Percentiles rank a stretch among this genome's conserved stretches.
Conservation (phyloP, 1,140 invertebrate genomes). For the Procambarus virginalis region DNA sequence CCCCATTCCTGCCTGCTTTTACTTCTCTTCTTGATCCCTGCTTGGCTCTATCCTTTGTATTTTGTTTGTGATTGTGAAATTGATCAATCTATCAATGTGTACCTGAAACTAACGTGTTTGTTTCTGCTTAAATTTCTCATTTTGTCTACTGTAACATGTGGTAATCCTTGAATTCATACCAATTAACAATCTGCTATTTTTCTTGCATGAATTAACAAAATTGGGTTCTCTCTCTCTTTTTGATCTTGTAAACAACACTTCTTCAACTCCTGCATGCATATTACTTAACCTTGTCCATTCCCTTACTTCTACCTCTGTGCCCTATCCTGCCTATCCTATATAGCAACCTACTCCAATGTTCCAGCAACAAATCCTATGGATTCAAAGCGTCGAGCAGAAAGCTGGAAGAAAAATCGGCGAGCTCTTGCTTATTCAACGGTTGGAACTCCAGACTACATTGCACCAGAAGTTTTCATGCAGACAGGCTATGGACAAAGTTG, state of each 20-base stretch:
- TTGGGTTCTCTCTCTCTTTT: not conserved
- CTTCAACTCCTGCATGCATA: not conserved
- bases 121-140: not conserved
- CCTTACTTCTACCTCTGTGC: conserved; percentile 8
- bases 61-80: not conserved
- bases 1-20: conserved; percentile 25
- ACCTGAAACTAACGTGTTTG: not conserved
- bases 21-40: conserved; percentile 13
- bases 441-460: conserved; percentile 99
- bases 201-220: not conserved
- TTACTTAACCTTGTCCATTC: conserved; percentile 8
- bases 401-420: conserved; percentile 96
- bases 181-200: not conserved
- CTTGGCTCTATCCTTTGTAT: not conserved
- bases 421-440: conserved; percentile 97
- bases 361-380: conserved; percentile 87
- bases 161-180: not conserved
- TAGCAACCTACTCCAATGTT: conserved; percentile 66
- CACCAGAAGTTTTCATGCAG: conserved; percentile 98
- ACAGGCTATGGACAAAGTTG: conserved; percentile 97
- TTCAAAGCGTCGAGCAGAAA: conserved; percentile 96
- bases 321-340: conserved; percentile 42
- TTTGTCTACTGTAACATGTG: not conserved
- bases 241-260: not conserved
- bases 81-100: not conserved